Evolutionary conservation across 2,113 vertebrate genomes (phyloP).

Genomic region (Tinamus guttatus): DNA sequence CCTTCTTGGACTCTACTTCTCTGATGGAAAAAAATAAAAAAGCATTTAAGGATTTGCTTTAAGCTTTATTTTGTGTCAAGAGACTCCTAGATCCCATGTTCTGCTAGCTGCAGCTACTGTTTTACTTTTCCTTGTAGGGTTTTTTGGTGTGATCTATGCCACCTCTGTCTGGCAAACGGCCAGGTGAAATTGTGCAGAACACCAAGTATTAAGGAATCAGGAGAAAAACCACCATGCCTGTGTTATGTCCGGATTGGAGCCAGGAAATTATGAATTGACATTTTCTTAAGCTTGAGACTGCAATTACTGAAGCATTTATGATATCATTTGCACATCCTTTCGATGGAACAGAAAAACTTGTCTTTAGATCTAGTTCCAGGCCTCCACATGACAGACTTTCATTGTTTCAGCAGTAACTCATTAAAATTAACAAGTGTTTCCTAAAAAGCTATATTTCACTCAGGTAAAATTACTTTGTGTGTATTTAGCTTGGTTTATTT

Average conservation of each 20-base stretch:
- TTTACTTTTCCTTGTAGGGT: background rate
- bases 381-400: background rate
- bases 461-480: background rate
- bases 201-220: background rate
- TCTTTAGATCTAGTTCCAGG: background rate
- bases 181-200: background rate
- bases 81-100: background rate
- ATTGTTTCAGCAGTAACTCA: background rate
- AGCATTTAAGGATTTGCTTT: background rate
- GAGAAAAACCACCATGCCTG: background rate
- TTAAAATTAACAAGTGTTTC: background rate
- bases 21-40: background rate
- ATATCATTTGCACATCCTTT: background rate
- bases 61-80: background rate
- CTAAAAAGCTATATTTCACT: background rate
- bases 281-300: background rate
- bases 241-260: background rate
- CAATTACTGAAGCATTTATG: background rate
- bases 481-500: background rate
- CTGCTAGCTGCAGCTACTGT: background rate
- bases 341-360: background rate
- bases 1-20: background rate
- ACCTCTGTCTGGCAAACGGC: background rate
- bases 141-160: background rate
- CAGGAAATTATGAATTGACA: background rate